Evolutionary conservation across 2,888 invertebrate species (phyloP), one percentile per base, ranked within the genome.

Genomic region (Phragmatobia fuliginosa): DNA sequence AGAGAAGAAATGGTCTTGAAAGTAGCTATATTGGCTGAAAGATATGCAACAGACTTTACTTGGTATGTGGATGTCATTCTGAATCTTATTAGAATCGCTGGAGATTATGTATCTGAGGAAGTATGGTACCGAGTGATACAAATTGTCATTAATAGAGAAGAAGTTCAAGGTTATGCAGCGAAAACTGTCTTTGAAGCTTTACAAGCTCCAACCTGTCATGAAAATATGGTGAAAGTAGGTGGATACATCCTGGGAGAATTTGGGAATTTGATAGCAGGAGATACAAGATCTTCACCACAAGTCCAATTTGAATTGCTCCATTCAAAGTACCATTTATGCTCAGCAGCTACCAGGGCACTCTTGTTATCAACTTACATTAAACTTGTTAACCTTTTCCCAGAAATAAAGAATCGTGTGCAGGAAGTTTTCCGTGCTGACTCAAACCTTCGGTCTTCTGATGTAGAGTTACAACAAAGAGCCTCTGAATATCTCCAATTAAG

Each of bases 151-250:
- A 99, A 99, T 91, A 97, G 99, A 85, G 99, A 99, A 91, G 99
- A 99, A 94, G 99, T 99, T 2, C 99, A 99, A 94, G 99, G 99
- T 31, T 99, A 99, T 95, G 99, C 99, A 73, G 99, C 99, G 65
- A 99, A 99, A 95, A 99, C 99, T 68, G 99, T 99, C 33, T 99
- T 99, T 95, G 99, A 99, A 96, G 99, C 99, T 70, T 95, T 99
- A 67, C 99, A 99, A 96, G 99, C 99, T 45, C 99, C 99, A 31
- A 99, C 99, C 36, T 99, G 99, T 88, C 99, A 99, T 91, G 99
- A 99, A 94, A 99, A 99, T 92, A 99, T 99, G 99, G 99, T 99
- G 1, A 99, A 99, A 96, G 99, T 99, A 68, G 99, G 99, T 74
- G 99, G 99, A 67, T 99, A 99, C 87, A 99, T 99, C 85, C 96